Conservation (phyloP, 2,113 vertebrate species). For the Helogale parvula region DNA sequence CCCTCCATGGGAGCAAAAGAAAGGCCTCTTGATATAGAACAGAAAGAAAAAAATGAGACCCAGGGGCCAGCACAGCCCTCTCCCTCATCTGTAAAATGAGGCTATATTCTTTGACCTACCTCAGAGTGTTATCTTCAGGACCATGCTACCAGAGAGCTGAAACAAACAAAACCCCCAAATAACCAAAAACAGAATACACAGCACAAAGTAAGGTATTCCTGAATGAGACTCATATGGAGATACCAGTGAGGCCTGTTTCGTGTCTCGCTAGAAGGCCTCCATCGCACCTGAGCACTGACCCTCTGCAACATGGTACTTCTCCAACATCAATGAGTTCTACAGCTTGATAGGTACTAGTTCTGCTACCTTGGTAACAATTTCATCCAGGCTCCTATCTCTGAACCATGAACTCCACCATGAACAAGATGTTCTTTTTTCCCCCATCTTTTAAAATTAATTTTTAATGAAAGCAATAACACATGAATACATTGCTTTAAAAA, state of each 20-base stretch:
- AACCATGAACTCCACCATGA: background rate
- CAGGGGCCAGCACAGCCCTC: too few relatives aligned
- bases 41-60: background rate
- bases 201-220: background rate
- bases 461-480: background rate
- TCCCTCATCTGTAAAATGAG: background rate
- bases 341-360: background rate
- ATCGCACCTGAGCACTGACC: rapidly evolving
- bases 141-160: background rate
- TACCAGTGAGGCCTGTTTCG: rapidly evolving
- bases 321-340: background rate
- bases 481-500: background rate
- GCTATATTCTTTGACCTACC: background rate
- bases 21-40: background rate
- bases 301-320: rapidly evolving
- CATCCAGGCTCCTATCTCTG: background rate
- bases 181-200: background rate
- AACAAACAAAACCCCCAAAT: background rate
- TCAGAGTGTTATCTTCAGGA: background rate
- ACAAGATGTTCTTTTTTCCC: background rate
- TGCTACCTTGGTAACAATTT: background rate
- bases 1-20: background rate
- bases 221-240: background rate
- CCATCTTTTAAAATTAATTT: constrained; percentile 23
- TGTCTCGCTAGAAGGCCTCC: background rate